Percentiles rank a stretch among this genome's conserved stretches.
phyloP scores from a whole-genome alignment of 2,113 vertebrate species.

The Sisor rabdophorus region DNA sequence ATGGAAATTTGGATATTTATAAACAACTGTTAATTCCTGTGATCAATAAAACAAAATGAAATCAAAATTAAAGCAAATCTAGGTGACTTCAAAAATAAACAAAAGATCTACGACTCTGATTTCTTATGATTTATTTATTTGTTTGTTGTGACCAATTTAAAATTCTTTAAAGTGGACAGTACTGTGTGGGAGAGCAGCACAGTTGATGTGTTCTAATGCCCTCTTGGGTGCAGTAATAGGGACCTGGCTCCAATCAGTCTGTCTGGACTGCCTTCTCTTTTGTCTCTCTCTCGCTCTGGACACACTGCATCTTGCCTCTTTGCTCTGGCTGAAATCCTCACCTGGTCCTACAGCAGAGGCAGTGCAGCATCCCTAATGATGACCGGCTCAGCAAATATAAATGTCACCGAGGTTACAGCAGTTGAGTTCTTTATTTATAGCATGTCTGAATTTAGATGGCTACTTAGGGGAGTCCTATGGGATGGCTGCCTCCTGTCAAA shows the following conservation, averaged over 20 bases:
- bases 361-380: slow-evolving; percentile 33
- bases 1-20: not conserved
- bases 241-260: slow-evolving; percentile 17
- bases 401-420: slow-evolving; percentile 35
- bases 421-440: slow-evolving; percentile 37
- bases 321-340: slow-evolving; percentile 1
- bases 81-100: slow-evolving; percentile 20
- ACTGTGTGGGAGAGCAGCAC: not conserved
- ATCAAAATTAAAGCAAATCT: slow-evolving; percentile 2
- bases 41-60: slow-evolving; percentile 36
- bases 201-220: slow-evolving; percentile 31
- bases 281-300: not conserved
- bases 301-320: slow-evolving; percentile 14
- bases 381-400: slow-evolving; percentile 25
- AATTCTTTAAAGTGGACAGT: not conserved
- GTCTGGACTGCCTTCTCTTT: slow-evolving; percentile 10
- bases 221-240: slow-evolving; percentile 21
- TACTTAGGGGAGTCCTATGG: slow-evolving; percentile 21
- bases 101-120: slow-evolving; percentile 21
- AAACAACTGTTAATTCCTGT: slow-evolving; percentile 16
- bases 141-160: slow-evolving; percentile 35
- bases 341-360: not conserved
- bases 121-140: no score
- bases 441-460: slow-evolving; percentile 33
- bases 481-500: not conserved